Evolutionary conservation across 1,140 invertebrate genomes (phyloP), one percentile per base, ranked within the genome.

Genomic region (Branchinecta lynchi): DNA sequence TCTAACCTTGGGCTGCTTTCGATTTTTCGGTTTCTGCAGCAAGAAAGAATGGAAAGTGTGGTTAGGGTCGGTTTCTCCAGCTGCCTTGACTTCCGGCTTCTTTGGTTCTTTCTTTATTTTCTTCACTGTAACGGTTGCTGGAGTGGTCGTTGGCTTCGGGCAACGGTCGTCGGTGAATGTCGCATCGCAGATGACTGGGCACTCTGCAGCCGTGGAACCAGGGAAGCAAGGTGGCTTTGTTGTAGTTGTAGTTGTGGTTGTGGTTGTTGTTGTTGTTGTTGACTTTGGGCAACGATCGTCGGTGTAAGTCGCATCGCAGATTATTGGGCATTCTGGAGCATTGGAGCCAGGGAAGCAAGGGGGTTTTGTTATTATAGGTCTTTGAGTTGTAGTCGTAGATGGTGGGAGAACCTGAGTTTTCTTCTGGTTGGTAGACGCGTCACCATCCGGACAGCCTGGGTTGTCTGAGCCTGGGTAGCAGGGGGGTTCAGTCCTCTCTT

Each of bases 41-140:
- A 60, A 20, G 51, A 60, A 60, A 20, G 51, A 60, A 20, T 60
- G 51, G 51, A 60, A 60, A 60, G 51, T 12, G 17, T 60, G 51
- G 51, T 60, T 60, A 3, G 51, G 51, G 17, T 60, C 51, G 17
- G 12, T 60, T 60, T 60, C 51, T 3, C 51, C 51, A 6, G 12
- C 17, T 60, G 51, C 12, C 51, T 15, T 20, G 12, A 60, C 51
- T 60, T 60, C 17, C 17, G 51, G 51, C 12, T 12, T 20, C 12
- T 15, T 20, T 60, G 51, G 51, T 60, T 15, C 51, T 60, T 60
- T 60, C 51, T 15, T 20, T 15, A 60, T 12, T 60, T 60, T 60
- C 51, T 60, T 60, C 51, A 60, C 51, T 15, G 51, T 60, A 15
- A 60, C 51, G 17, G 51, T 1, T 60, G 51, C 6, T 60, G 51